These are phyloP conservation scores for Zhuqinia jingwanae DNA, from an alignment of 2,888 invertebrate species.

Conservation along the genomic window DNA sequence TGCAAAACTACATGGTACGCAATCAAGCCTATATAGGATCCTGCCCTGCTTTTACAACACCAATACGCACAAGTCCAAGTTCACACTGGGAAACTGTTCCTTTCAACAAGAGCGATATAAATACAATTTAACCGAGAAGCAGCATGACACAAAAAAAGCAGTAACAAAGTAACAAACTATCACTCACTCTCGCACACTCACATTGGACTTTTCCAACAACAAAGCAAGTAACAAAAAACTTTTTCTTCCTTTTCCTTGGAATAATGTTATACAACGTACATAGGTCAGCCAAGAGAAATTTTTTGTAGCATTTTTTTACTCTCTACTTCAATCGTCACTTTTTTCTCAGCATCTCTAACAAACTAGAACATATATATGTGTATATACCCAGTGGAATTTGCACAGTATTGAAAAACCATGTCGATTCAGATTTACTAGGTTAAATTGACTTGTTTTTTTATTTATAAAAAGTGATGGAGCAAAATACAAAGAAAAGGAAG, in stretches of 20 bases:
- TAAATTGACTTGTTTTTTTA: constrained; percentile 14
- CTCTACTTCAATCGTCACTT: neutral
- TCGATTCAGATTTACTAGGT: constrained; percentile 51
- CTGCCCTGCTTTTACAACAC: neutral
- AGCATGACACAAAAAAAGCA: neutral
- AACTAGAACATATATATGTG: too few relatives aligned
- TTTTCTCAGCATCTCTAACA: neutral
- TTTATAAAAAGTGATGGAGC: constrained; percentile 18
- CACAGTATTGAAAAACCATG: constrained; percentile 33
- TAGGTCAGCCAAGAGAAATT: neutral
- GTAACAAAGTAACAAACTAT: constrained; percentile 37
- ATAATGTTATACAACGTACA: neutral
- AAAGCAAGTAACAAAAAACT: constrained; percentile 10
- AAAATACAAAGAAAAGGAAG: constrained; percentile 3
- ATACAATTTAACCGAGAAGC: constrained; percentile 18
- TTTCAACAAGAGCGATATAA: constrained; percentile 4
- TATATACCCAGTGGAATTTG: constrained; percentile 11
- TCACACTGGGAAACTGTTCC: constrained; percentile 8
- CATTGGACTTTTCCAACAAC: constrained; percentile 35
- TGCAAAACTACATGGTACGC: constrained; percentile 26
- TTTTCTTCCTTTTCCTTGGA: constrained; percentile 1
- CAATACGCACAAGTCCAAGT: neutral
- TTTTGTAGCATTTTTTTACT: constrained; percentile 11
- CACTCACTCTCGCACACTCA: constrained; percentile 25
- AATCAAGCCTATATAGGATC: neutral